Evolutionary conservation across 2,797 vertebrate species (phyloP), one percentile per base, ranked within the genome.

Genomic region (Cephalopachus bancanus): DNA sequence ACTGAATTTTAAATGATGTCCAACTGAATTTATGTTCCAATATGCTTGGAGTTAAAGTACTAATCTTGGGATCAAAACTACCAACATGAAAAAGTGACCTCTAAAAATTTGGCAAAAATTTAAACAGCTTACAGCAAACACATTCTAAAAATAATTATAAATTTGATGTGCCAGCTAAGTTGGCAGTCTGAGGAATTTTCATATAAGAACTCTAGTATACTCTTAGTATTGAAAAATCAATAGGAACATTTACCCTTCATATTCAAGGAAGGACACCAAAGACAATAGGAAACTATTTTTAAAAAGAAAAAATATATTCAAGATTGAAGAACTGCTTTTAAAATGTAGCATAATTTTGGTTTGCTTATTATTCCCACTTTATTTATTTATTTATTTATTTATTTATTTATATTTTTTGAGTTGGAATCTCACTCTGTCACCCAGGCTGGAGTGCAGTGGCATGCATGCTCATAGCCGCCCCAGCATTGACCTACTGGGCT

Each of bases 151-250:
- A 75, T 83, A 91, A 85, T 88, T 72, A 87, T 14, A 93, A 94
- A 71, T 33, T 75, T 72, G 7, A 83, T 71, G 30, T 49, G 6
- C 37, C 74, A 15, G 7, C 30, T 93, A 81, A 88, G 20, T 22
- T 92, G 62, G 10, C 44, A 92, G 10, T 65, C 69, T 95, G 11
- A 12, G 51, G 5, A 95, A 89, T 89, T 83, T 93, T 93, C 49
- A 16, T 24, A n/a, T 37, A 55, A 84, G 49, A 91, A 91, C 14
- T 51, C 60, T 51, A 19, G 65, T 24, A 59, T 75, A 91, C 80
- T 89, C 53, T 55, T 67, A 94, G 26, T 7, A 62, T 72, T 89
- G 16, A 89, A 97, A 93, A 97, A 79, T 81, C 86, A 93, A 1
- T 85, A 81, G 83, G 11, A 79, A 76, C 9, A 87, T 65, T 28